Evolutionary conservation across 2,888 invertebrate species (phyloP), one percentile per base, ranked within the genome.

Genomic region (Diaperis boleti): DNA sequence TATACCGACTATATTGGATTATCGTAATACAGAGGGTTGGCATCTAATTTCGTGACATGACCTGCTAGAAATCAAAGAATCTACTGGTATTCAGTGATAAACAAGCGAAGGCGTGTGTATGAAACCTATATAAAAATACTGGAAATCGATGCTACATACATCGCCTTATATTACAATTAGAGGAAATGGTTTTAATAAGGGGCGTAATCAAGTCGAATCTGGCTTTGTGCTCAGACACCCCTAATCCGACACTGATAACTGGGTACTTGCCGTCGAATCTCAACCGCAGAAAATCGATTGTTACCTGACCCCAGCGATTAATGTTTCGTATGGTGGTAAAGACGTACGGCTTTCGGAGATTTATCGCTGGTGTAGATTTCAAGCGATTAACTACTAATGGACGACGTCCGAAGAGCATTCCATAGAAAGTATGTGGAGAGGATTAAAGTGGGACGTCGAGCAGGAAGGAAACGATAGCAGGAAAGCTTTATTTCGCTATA

Each of bases 401-500:
- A 8, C 10, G 20, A 49, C 18, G 49, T 35, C 17, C 35, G 35
- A 35, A 8, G 29, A 8, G 29, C 13, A 45, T 22, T 29, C 29
- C 45, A 29, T 20, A n/a, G 31, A 47, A 45, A 10, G 18, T 15
- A 35, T 10, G 35, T n/a, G 35, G 11, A 33, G 11, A 10, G 33
- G 11, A 33, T 33, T 33, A 33, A 33, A 33, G 33, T 33, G 33
- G 31, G 26, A 47, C 10, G 13, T 11, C 22, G 26, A 47, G 15
- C 15, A 29, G 1, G 20, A 44, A 26, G 7, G 10, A 2, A 47
- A 47, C 26, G 8, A 7, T 7, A 5, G n/a, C n/a, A 11, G 31
- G 49, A 49, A 49, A 31, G 33, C 31, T 15, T 49, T 49, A 49
- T 33, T 49, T 49, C 18, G 17, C 33, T 49, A 33, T 31, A 18